phyloP scores from a whole-genome alignment of 2,888 invertebrate species.

The Drymonia ruficornis region DNA sequence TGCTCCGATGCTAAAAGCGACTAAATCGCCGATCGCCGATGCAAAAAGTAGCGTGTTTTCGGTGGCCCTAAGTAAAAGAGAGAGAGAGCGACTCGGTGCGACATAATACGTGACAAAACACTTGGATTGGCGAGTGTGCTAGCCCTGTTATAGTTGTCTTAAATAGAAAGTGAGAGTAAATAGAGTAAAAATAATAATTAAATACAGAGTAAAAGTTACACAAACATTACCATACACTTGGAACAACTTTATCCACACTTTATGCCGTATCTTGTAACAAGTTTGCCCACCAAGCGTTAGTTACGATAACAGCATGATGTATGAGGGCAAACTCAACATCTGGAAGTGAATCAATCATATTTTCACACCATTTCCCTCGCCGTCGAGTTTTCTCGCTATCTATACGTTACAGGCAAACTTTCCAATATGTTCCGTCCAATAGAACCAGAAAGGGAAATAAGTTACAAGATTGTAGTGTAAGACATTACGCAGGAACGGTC shows the following conservation, averaged over 20 bases:
- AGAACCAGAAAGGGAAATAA: background rate
- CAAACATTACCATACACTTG: background rate
- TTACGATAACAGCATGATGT: slow-evolving; percentile 18
- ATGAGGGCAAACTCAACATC: slow-evolving; percentile 21
- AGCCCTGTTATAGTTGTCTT: too few relatives aligned
- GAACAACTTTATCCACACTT: background rate
- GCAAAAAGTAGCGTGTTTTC: too few relatives aligned
- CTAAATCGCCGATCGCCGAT: too few relatives aligned
- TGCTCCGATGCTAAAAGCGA: too few relatives aligned
- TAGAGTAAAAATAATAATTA: too few relatives aligned
- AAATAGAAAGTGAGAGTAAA: too few relatives aligned
- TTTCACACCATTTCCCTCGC: slow-evolving; percentile 27
- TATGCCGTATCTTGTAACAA: slow-evolving; percentile 11
- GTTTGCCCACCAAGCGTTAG: slow-evolving; percentile 8
- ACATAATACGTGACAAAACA: too few relatives aligned
- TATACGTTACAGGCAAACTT: slow-evolving; percentile 18
- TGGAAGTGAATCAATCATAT: slow-evolving; percentile 38
- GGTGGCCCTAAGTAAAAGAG: too few relatives aligned
- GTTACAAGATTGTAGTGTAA: background rate
- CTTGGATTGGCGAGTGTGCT: too few relatives aligned
- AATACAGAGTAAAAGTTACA: background rate
- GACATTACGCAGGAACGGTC: background rate
- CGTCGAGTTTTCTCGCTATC: slow-evolving; percentile 20
- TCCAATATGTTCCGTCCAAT: background rate
- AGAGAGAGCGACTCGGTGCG: too few relatives aligned